Percentiles rank a stretch among this genome's conserved stretches.
Evolutionary conservation across 2,113 vertebrate species (phyloP).

Genomic region (Tenrec ecaudatus): DNA sequence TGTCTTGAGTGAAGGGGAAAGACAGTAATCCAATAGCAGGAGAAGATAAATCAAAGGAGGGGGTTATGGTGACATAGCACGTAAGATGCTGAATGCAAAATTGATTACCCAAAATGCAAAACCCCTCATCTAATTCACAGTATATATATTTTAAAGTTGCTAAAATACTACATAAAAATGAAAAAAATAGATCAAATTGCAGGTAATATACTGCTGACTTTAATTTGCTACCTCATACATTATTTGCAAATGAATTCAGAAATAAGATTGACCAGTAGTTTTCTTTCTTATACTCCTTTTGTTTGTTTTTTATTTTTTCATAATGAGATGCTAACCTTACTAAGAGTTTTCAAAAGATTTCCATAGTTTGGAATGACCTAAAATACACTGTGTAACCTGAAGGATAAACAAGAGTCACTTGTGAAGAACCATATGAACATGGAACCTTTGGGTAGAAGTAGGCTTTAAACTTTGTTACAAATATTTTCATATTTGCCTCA

Average conservation of each 20-base stretch:
- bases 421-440: background rate
- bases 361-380: background rate
- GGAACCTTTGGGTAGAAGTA: background rate
- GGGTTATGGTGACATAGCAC: too few species aligned
- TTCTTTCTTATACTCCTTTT: constrained; percentile 47
- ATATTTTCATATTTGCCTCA: background rate
- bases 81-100: too few species aligned
- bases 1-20: too few species aligned
- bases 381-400: constrained; percentile 23
- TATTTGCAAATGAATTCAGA: constrained; percentile 11
- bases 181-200: background rate
- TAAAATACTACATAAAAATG: too few species aligned
- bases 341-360: background rate
- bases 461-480: background rate
- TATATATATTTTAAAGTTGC: too few species aligned
- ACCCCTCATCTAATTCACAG: too few species aligned
- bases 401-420: background rate
- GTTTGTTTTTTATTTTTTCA: constrained; percentile 8
- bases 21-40: too few species aligned
- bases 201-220: background rate
- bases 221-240: background rate
- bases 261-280: background rate
- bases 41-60: too few species aligned
- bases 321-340: background rate
- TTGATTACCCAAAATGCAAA: too few species aligned